Conservation (phyloP, 2,113 vertebrate species). For the Ellobius talpinus region DNA sequence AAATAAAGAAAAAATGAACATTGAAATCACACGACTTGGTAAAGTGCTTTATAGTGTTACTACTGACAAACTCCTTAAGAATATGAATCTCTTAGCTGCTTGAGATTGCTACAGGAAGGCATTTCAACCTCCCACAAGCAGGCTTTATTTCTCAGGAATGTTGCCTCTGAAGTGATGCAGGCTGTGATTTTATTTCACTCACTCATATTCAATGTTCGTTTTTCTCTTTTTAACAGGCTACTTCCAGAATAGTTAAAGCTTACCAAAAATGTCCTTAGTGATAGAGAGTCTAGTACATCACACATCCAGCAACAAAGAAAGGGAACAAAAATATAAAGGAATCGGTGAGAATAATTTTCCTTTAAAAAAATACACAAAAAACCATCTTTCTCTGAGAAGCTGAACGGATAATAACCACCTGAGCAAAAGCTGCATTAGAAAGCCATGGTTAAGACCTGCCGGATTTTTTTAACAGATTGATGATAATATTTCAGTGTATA, state of each 20-base stretch:
- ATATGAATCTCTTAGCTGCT: not conserved
- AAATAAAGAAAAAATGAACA: conserved; percentile 1
- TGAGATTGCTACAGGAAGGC: not conserved
- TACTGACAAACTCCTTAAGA: conserved; percentile 55
- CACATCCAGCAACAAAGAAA: not conserved
- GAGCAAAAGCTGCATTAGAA: conserved; percentile 31
- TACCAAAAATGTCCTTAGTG: not conserved
- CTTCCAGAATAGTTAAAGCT: not conserved
- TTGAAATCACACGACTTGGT: conserved; percentile 26
- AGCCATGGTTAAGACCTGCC: not conserved
- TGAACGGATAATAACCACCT: conserved; percentile 14
- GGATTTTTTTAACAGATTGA: not conserved
- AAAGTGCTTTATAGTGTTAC: conserved; percentile 49
- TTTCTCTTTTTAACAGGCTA: conserved; percentile 52
- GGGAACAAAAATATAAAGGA: conserved; percentile 15
- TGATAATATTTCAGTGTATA: not conserved
- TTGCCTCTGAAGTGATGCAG: conserved; percentile 6
- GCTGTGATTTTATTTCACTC: conserved; percentile 44
- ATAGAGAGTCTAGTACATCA: not conserved
- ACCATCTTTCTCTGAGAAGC: not conserved
- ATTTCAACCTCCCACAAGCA: conserved; percentile 23
- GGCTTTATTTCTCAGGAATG: conserved; percentile 55
- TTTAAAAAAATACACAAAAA: not conserved
- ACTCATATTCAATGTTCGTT: conserved; percentile 50
- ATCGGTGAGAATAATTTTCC: not conserved